These are phyloP conservation scores for Mobula birostris DNA, from an alignment of 2,113 vertebrate genomes.

Conservation along the genomic window DNA sequence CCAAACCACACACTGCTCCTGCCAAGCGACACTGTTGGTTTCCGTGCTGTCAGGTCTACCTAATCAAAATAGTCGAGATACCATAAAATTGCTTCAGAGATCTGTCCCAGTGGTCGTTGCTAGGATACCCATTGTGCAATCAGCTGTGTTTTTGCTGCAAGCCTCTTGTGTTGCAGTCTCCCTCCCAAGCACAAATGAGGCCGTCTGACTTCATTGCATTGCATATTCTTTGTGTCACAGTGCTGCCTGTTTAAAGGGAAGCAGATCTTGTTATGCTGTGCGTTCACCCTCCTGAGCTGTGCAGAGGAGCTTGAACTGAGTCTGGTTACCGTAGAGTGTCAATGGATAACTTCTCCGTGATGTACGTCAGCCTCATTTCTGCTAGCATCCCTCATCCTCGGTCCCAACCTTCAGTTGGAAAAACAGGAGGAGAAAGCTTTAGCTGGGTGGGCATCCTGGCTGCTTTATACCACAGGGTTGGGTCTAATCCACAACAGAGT, in stretches of 20 bases:
- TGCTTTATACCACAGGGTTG: not conserved
- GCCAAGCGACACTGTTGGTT: not conserved
- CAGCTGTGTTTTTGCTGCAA: not conserved
- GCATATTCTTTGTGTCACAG: not conserved
- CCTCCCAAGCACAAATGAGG: not conserved
- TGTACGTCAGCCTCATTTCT: not conserved
- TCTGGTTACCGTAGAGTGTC: not conserved
- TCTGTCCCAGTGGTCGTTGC: not conserved
- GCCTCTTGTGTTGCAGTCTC: not conserved
- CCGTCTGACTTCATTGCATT: not conserved
- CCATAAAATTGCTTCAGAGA: not conserved
- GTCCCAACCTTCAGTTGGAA: not conserved
- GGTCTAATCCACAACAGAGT: not conserved
- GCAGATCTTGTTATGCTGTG: too few species aligned
- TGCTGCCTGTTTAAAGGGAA: not conserved
- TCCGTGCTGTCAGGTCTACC: not conserved
- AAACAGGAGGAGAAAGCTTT: not conserved
- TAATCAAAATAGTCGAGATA: not conserved
- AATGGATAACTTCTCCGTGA: not conserved
- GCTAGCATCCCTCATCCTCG: not conserved
- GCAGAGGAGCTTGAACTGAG: not conserved
- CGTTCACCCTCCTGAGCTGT: not conserved
- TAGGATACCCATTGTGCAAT: not conserved
- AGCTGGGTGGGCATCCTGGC: too few species aligned
- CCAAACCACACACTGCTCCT: not conserved